phyloP scores from a whole-genome alignment of 2,797 vertebrate species.

The Takifugu rubripes region DNA sequence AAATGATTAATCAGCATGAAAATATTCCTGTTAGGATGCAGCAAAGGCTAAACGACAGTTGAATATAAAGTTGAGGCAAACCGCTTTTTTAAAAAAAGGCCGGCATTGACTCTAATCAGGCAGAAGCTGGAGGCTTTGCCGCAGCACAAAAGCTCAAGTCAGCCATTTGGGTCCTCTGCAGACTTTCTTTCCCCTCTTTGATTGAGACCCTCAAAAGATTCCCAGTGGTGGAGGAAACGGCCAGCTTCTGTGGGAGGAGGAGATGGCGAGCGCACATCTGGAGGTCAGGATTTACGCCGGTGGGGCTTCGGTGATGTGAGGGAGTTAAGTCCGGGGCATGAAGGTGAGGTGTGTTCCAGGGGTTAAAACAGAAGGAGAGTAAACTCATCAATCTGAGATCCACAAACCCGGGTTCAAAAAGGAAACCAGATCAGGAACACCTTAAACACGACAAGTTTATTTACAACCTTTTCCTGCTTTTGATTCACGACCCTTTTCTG shows the following conservation, averaged over 20 bases:
- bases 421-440: conserved; percentile 46
- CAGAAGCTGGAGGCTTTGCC: conserved; percentile 14
- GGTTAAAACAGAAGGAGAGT: conserved; percentile 44
- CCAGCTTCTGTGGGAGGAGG: conserved; percentile 7
- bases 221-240: conserved; percentile 8
- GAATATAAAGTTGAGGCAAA: conserved; percentile 43
- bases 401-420: conserved; percentile 24
- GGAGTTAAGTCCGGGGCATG: conserved; percentile 28
- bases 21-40: conserved; percentile 15
- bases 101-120: conserved; percentile 34
- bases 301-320: conserved; percentile 41
- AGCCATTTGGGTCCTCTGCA: conserved; percentile 13
- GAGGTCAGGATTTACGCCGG: conserved; percentile 39
- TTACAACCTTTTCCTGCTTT: conserved; percentile 1
- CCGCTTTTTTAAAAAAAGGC: conserved; percentile 21
- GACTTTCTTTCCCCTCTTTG: conserved; percentile 10
- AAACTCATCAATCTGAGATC: conserved; percentile 51
- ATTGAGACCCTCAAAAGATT: conserved; percentile 15
- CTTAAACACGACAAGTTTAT: conserved; percentile 24
- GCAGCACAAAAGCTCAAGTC: conserved; percentile 10
- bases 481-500: conserved; percentile 1
- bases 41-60: conserved; percentile 35
- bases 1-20: conserved; percentile 31
- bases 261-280: conserved; percentile 23
- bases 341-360: conserved; percentile 43